Evolutionary conservation across 2,113 vertebrate genomes (phyloP), one percentile per base, ranked within the genome.

Genomic region (Bubo blakistoni): DNA sequence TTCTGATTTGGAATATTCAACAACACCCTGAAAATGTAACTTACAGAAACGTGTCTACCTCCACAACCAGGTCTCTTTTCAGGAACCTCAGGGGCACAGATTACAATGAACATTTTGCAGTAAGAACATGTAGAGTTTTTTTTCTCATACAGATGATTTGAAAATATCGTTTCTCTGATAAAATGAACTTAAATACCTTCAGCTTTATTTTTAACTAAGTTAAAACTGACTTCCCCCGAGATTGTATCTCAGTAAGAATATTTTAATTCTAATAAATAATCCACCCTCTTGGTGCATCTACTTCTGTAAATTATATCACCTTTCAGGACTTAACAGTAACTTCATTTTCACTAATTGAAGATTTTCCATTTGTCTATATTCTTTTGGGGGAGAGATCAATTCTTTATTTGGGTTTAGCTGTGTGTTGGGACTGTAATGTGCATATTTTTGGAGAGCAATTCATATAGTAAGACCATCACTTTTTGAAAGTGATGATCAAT

Each of bases 121-220:
- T 62, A 40, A 84, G 54, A 78, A 72, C 16, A 10, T 8, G 16
- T 5, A 26, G 25, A 38, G 1, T 20, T 7, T 49, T 62, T 73
- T 74, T 42, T 4, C 58, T 79, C 19, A 66, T 15, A 34, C 22
- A 42, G 54, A 67, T 1, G 3, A 61, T 79, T 84, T 89, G 34
- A 61, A 58, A 87, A 44, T 36, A 65, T 40, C 24, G 10, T 88
- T 94, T 94, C n/a, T 72, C n/a, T 66, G 40, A 84, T 76, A 42
- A 89, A 91, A 70, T 80, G 22, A 80, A 72, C 16, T 74, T 61
- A 91, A 79, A 69, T 81, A 69, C 11, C 32, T 81, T 82, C 54
- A 85, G 32, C 16, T 89, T 89, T 89, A 67, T 91, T 89, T 94
- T 91, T 89, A 94, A 14, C 36, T 86, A 20, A 79, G 26, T 87